Evolutionary conservation across 1,140 invertebrate species (phyloP), one percentile per base, ranked within the genome.

Genomic region (Bicyclus anynana): DNA sequence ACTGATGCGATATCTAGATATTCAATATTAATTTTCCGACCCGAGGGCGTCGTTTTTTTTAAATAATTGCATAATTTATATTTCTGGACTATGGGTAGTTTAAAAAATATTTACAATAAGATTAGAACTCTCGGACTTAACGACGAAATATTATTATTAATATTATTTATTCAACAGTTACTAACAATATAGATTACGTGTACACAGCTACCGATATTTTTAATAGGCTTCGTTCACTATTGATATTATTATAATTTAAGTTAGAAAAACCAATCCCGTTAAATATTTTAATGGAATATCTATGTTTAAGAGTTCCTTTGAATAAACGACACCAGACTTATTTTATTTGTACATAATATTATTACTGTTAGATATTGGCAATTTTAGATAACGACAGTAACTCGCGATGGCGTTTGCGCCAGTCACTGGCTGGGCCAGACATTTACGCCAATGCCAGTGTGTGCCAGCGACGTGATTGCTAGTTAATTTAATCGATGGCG

Each of bases 311-410:
- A 48, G 13, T 9, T 21, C 12, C 29, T 18, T 21, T 23, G 4
- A 50, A 37, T 10, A 50, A 29, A 21, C 12, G 10, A 49, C 14
- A 33, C 47, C 17, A 37, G 35, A 37, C 33, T 18, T 37, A 37
- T 27, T 37, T 18, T 50, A 50, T 37, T 50, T 37, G 48, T 50
- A 50, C 48, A 18, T 37, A 50, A 33, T 13, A 16, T 50, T 50
- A 48, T 49, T n/a, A 49, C 10, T 27, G 33, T 29, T 29, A 37
- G 37, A 37, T 2, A 23, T 7, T 2, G 48, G 29, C 26, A 27
- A 27, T 1, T 7, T 12, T 12, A 10, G 29, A 33, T 33, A 1
- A 4, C 3, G 29, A 33, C 27, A 29, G 7, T 33, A 12, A 12
- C 10, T 33, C 9, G 29, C 29, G 29, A n/a, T 12, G 10, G 7